Percentiles rank a stretch among this genome's conserved stretches.
phyloP scores from a whole-genome alignment of 2,797 vertebrate genomes.

The Tiaroga cobitis region DNA sequence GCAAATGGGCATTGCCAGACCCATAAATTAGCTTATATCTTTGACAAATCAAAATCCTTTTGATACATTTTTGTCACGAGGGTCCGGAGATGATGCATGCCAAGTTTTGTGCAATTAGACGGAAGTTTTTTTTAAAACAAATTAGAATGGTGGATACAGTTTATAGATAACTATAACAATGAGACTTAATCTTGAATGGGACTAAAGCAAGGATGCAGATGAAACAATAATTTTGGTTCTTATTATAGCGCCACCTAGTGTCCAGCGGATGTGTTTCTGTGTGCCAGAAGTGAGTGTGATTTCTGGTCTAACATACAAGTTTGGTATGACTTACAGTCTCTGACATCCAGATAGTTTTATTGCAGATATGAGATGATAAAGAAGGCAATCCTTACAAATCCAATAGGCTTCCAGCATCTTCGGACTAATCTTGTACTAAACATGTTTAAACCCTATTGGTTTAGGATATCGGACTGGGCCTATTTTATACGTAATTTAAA shows the following conservation, averaged over 20 bases:
- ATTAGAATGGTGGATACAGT: too few species aligned
- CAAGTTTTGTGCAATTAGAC: too few species aligned
- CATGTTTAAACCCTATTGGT: neutral
- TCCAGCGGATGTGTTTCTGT: neutral
- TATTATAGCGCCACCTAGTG: neutral
- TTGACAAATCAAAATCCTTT: too few species aligned
- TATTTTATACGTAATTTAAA: neutral
- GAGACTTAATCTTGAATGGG: neutral
- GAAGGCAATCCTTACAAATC: neutral
- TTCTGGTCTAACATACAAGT: neutral
- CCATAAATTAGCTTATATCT: too few species aligned
- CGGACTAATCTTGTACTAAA: neutral
- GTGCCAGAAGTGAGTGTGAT: too few species aligned
- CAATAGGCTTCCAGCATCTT: neutral
- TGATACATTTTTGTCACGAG: too few species aligned
- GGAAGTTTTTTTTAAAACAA: too few species aligned
- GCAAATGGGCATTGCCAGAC: too few species aligned
- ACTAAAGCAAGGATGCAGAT: neutral
- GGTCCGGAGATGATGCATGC: too few species aligned
- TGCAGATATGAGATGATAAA: neutral
- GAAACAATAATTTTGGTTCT: neutral
- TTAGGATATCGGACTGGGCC: neutral
- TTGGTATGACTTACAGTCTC: neutral
- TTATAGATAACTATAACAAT: neutral
- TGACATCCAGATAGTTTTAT: neutral